Base-by-base conservation (phyloP, 1,140 invertebrate species). In the Neoseiulus cucumeris region DNA sequence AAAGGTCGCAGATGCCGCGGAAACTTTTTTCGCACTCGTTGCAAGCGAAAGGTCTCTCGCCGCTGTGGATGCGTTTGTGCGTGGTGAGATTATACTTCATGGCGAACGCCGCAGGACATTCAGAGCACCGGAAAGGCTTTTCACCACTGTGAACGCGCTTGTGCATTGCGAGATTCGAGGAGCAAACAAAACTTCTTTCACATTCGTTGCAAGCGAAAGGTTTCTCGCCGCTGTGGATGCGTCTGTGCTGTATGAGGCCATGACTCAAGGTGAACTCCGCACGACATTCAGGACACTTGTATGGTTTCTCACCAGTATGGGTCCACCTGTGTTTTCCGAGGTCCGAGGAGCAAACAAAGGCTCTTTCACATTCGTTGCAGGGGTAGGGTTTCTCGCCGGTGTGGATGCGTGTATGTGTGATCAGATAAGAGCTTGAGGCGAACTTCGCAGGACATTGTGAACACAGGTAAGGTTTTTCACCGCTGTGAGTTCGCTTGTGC, bases 401-500 rank as follows among this genome's bases (percentile, higher is more conserved):
- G 69, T 82, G 81, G 66, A 81, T 80, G 45, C 79, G 76, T n/a
- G 74, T 68, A 66, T 83, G 82, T 70, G 80, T 81, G 1, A 79
- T 71, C 1, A 83, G 69, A 70, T 81, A 81, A 7, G 79, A 79
- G 44, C 78, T 77, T 14, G 69, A 68, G 7, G 68, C 66, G 51
- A 71, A 72, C 28, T 66, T 59, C 44, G 70, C 68, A 28, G 69
- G 68, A 42, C 72, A 72, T 33, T 71, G 64, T 20, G 69, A 68
- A 28, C 72, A 72, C 30, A 74, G 79, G 64, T 81, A 80, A 14
- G 80, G 74, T n/a, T 81, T 79, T 65, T 76, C 72, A 17, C 77
- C 75, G 0, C 73, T 76, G 66, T 76, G 75, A 7, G 71, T 74
- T 44, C 73, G 72, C 7, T 81, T 76, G 68, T 83, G 82, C n/a